Conservation (phyloP, 2,113 vertebrate genomes). For the Setophaga kirtlandii region DNA sequence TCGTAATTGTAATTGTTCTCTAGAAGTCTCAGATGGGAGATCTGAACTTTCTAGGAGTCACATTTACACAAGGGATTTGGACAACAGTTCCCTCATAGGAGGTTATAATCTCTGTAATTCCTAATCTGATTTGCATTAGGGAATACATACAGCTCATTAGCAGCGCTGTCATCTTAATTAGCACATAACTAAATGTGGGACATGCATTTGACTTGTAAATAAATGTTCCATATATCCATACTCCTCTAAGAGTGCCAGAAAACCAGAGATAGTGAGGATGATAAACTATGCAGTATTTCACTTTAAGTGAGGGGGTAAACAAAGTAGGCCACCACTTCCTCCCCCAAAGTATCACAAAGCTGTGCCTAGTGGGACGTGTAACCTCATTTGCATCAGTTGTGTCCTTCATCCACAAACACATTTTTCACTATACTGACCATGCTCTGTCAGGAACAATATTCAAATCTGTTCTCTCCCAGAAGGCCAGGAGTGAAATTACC, state of each 20-base stretch:
- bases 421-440: conserved; percentile 8
- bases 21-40: neutral
- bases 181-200: neutral
- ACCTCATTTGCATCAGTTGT: conserved; percentile 11
- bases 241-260: neutral
- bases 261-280: neutral
- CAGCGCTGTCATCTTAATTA: conserved; percentile 8
- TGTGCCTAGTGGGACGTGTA: neutral
- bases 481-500: neutral
- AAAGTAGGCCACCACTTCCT: conserved; percentile 29
- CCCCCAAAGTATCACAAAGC: conserved; percentile 16
- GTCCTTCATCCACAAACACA: neutral
- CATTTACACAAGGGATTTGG: neutral
- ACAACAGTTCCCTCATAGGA: neutral
- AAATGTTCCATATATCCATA: neutral
- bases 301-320: neutral
- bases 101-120: neutral
- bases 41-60: neutral
- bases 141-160: conserved; percentile 2
- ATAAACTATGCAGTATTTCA: neutral
- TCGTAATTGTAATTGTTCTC: neutral
- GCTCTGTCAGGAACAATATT: neutral
- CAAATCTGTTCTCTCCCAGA: neutral
- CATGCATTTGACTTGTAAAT: conserved; percentile 24
- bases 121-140: conserved; percentile 13